Evolutionary conservation across 2,797 vertebrate genomes (phyloP).

Genomic region (Eulemur albifrons): DNA sequence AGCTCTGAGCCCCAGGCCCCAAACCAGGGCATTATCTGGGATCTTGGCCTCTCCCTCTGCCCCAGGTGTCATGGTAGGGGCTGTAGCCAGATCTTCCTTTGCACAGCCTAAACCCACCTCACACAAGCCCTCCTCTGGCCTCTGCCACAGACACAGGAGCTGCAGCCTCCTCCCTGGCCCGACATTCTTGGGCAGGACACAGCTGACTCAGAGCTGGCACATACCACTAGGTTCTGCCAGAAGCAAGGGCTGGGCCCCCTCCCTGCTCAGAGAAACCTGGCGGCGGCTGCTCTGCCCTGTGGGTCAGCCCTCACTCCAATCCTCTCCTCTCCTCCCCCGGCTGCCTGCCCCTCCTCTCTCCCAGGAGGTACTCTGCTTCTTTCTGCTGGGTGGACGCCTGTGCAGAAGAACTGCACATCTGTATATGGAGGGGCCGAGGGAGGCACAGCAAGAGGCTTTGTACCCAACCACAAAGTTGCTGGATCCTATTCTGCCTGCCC

Average conservation of each 20-base stretch:
- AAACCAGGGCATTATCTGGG: background rate
- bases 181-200: background rate
- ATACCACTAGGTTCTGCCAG: constrained; percentile 30
- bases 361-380: background rate
- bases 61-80: background rate
- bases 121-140: background rate
- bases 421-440: too few relatives aligned
- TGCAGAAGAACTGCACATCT: background rate
- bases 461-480: background rate
- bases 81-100: background rate
- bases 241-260: background rate
- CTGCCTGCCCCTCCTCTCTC: background rate
- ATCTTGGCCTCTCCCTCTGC: background rate
- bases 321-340: background rate
- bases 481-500: background rate
- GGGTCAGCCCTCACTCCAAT: background rate
- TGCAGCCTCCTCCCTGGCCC: background rate
- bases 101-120: background rate
- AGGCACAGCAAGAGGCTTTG: background rate
- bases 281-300: background rate
- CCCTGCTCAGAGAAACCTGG: background rate
- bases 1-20: background rate
- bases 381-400: background rate
- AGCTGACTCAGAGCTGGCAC: constrained; percentile 62
- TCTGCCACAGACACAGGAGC: background rate